phyloP scores from a whole-genome alignment of 2,113 vertebrate species.

The Saguinus imperator region DNA sequence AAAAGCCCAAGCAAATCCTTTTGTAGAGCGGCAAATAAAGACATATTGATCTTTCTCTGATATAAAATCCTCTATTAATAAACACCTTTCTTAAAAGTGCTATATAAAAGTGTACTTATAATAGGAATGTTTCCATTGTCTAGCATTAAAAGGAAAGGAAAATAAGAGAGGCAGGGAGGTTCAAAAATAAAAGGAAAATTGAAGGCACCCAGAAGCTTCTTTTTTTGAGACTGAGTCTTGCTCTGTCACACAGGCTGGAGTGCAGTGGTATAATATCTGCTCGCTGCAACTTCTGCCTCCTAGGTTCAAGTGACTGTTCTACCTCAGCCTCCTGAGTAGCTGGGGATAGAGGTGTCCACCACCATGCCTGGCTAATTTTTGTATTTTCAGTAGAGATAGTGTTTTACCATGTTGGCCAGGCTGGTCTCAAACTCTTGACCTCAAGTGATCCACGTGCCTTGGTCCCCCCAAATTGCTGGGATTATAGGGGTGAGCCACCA shows the following conservation, averaged over 20 bases:
- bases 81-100: background rate
- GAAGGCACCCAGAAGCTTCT: background rate
- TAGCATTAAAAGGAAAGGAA: background rate
- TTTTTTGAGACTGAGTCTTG: background rate
- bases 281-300: background rate
- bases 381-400: background rate
- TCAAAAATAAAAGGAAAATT: background rate
- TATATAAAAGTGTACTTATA: background rate
- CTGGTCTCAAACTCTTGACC: background rate
- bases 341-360: background rate
- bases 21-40: constrained; percentile 1
- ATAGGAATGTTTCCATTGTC: background rate
- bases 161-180: too few relatives aligned
- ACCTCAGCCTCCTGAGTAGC: background rate
- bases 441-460: background rate
- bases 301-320: background rate
- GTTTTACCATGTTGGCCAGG: background rate
- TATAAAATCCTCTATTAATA: background rate
- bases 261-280: background rate
- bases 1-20: constrained; percentile 2
- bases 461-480: too few relatives aligned
- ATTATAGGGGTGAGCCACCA: too few relatives aligned
- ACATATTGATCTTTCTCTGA: background rate
- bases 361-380: background rate
- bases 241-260: background rate